Evolutionary conservation across 2,797 vertebrate genomes (phyloP).

Genomic region (Gobionotothen gibberifrons): DNA sequence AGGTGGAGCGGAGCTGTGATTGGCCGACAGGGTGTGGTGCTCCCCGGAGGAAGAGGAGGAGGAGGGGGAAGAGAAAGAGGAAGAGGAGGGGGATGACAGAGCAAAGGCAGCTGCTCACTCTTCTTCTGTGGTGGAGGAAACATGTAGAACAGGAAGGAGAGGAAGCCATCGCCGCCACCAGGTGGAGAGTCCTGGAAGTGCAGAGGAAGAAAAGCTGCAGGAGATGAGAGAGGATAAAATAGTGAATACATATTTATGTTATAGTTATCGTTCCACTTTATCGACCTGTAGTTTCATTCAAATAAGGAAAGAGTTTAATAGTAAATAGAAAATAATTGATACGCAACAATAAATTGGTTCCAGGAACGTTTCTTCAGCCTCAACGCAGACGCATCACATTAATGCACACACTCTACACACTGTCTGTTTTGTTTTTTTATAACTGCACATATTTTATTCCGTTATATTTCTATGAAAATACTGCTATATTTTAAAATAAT

Average conservation of each 20-base stretch:
- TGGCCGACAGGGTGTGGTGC: conserved; percentile 85
- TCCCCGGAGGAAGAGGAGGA: conserved; percentile 41
- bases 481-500: too few relatives aligned
- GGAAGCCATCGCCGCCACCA: conserved; percentile 13
- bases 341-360: neutral
- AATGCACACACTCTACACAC: too few relatives aligned
- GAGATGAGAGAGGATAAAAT: neutral
- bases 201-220: conserved; percentile 4
- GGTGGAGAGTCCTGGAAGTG: conserved; percentile 14
- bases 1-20: conserved; percentile 88
- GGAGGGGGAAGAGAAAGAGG: neutral
- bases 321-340: neutral
- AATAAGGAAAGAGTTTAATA: too few relatives aligned
- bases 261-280: neutral
- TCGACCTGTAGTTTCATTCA: neutral
- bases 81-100: conserved; percentile 54
- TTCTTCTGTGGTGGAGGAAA: conserved; percentile 29
- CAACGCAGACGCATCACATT: too few relatives aligned
- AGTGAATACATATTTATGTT: neutral
- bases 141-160: neutral
- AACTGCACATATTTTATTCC: too few relatives aligned
- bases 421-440: too few relatives aligned
- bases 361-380: too few relatives aligned
- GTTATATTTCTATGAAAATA: too few relatives aligned
- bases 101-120: conserved; percentile 61